Conservation (phyloP, 1,140 invertebrate genomes). For the Chelonus insularis region DNA sequence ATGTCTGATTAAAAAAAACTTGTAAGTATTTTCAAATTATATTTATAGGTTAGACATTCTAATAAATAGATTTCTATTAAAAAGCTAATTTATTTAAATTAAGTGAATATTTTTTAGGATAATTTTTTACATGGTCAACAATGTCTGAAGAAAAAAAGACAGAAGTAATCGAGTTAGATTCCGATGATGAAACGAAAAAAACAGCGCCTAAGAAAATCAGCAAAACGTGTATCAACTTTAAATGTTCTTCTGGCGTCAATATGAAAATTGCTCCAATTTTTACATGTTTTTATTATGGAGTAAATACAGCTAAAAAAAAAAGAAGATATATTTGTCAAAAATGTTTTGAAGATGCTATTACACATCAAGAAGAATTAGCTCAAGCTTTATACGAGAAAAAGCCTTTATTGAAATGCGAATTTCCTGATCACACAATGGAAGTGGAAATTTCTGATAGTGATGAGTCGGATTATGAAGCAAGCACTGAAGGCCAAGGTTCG, state of each 20-base stretch:
- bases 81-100: too few relatives aligned
- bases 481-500: constrained; percentile 45
- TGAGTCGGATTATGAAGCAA: too few relatives aligned
- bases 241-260: constrained; percentile 57
- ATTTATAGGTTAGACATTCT: too few relatives aligned
- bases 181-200: constrained; percentile 45
- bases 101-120: too few relatives aligned
- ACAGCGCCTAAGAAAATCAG: constrained; percentile 36
- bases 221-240: constrained; percentile 62
- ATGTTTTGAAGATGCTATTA: constrained; percentile 56
- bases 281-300: constrained; percentile 60
- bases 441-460: constrained; percentile 63
- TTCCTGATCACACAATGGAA: constrained; percentile 63
- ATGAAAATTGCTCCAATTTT: constrained; percentile 59
- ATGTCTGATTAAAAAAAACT: too few relatives aligned
- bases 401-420: constrained; percentile 49
- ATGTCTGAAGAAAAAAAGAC: constrained; percentile 22
- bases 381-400: constrained; percentile 21
- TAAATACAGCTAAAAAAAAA: constrained; percentile 54
- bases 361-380: constrained; percentile 57
- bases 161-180: constrained; percentile 54
- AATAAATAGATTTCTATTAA: too few relatives aligned
- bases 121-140: not conserved
- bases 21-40: too few relatives aligned
- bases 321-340: constrained; percentile 57